phyloP scores from a whole-genome alignment of 1,140 invertebrate species.

The Zelostemma sp. region DNA sequence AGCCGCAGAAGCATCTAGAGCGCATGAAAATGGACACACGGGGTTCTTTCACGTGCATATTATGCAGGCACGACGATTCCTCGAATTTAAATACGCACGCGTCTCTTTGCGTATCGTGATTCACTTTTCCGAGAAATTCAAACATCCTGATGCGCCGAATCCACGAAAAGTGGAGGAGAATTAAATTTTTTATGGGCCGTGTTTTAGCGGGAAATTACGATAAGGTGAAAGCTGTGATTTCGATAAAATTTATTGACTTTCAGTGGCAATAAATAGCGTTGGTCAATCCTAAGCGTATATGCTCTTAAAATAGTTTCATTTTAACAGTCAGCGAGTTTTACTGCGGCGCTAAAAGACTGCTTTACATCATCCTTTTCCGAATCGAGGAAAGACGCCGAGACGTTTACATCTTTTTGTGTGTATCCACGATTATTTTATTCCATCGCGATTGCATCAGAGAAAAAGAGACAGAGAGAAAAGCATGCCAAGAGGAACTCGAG shows the following conservation, averaged over 20 bases:
- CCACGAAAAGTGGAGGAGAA: not conserved
- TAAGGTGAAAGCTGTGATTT: no score
- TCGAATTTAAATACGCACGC: conserved; percentile 30
- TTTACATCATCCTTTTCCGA: not conserved
- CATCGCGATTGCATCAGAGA: conserved; percentile 3
- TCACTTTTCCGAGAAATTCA: conserved; percentile 30
- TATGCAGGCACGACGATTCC: conserved; percentile 24
- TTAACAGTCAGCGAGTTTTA: no score
- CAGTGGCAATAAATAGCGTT: no score
- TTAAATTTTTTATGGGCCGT: no score
- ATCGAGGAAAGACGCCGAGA: not conserved
- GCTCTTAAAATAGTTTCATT: no score
- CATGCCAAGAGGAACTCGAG: not conserved
- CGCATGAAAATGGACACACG: conserved; percentile 42
- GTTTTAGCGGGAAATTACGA: no score
- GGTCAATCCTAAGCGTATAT: no score
- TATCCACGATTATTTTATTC: not conserved
- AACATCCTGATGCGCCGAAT: not conserved
- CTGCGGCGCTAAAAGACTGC: no score
- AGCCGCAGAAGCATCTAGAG: conserved; percentile 29
- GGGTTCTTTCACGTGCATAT: conserved; percentile 32
- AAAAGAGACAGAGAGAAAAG: not conserved
- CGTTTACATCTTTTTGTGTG: not conserved
- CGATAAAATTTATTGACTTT: no score
- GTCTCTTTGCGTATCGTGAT: conserved; percentile 26